phyloP scores from a whole-genome alignment of 2,888 invertebrate genomes.

The Watsonalla binaria region DNA sequence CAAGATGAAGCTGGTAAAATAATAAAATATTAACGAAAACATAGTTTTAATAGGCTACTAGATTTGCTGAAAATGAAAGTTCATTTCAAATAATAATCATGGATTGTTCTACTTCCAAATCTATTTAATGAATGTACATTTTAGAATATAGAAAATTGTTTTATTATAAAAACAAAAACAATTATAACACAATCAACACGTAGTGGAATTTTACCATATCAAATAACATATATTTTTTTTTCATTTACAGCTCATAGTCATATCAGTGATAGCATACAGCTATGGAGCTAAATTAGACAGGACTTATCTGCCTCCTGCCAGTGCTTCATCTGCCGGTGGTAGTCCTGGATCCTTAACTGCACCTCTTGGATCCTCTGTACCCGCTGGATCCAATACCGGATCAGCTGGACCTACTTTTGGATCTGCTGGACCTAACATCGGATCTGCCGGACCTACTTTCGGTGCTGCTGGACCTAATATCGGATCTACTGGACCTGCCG shows the following conservation, averaged over 20 bases:
- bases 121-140: too few species aligned
- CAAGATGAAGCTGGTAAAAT: constrained; percentile 73
- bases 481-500: constrained; percentile 1
- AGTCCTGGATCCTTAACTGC: constrained; percentile 58
- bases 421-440: constrained; percentile 9
- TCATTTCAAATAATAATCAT: too few species aligned
- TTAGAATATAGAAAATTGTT: too few species aligned
- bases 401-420: constrained; percentile 15
- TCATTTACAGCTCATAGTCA: constrained; percentile 48
- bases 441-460: constrained; percentile 13
- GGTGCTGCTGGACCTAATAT: constrained; percentile 6
- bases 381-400: constrained; percentile 4
- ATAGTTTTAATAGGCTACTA: too few species aligned
- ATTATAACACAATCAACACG: too few species aligned
- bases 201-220: background rate
- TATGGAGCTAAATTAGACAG: constrained; percentile 68
- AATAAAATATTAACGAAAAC: too few species aligned
- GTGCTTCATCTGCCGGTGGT: constrained; percentile 61
- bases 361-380: constrained; percentile 26
- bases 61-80: too few species aligned
- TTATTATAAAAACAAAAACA: too few species aligned
- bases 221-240: constrained; percentile 4
- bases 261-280: constrained; percentile 60
- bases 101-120: too few species aligned
- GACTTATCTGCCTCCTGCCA: constrained; percentile 65